Percentiles rank a stretch among this genome's conserved stretches.
Conservation (phyloP, 2,888 invertebrate species). For the Chouioia cunea region DNA sequence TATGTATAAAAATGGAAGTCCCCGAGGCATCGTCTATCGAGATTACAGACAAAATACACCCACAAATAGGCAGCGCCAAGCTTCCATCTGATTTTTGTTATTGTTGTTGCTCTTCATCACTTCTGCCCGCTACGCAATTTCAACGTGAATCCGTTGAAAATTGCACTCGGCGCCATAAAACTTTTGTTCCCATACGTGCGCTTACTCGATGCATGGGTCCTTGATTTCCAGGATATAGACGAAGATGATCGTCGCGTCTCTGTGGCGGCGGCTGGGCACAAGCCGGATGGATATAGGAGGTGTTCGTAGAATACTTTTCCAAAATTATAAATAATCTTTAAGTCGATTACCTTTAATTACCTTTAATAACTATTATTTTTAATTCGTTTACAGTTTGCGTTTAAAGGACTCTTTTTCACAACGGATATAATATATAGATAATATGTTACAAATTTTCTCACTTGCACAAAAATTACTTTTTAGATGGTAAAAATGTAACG, state of each 20-base stretch:
- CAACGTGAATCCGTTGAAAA: slow-evolving; percentile 64
- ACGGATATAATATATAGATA: too few relatives aligned
- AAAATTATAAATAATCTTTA: too few relatives aligned
- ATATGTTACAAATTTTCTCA: too few relatives aligned
- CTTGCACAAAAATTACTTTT: too few relatives aligned
- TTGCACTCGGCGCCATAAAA: slow-evolving; percentile 50
- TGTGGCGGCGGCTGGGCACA: slow-evolving; percentile 44
- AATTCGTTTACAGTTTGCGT: too few relatives aligned
- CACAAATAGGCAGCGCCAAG: slow-evolving; percentile 15
- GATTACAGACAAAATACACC: background rate
- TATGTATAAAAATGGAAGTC: slow-evolving; percentile 23
- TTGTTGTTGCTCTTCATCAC: slow-evolving; percentile 53
- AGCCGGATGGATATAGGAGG: slow-evolving; percentile 52
- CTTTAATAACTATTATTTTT: too few relatives aligned
- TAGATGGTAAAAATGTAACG: too few relatives aligned
- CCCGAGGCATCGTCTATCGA: background rate
- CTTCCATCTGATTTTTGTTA: slow-evolving; percentile 53
- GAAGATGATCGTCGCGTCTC: slow-evolving; percentile 36
- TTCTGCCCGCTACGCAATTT: slow-evolving; percentile 58
- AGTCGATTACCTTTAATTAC: too few relatives aligned
- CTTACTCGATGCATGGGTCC: too few relatives aligned
- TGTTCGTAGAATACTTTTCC: background rate
- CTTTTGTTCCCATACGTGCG: slow-evolving; percentile 30
- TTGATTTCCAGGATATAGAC: slow-evolving; percentile 1
- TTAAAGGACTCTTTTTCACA: too few relatives aligned